Base-by-base conservation (phyloP, 2,797 vertebrate species). In the Esox lucius region DNA sequence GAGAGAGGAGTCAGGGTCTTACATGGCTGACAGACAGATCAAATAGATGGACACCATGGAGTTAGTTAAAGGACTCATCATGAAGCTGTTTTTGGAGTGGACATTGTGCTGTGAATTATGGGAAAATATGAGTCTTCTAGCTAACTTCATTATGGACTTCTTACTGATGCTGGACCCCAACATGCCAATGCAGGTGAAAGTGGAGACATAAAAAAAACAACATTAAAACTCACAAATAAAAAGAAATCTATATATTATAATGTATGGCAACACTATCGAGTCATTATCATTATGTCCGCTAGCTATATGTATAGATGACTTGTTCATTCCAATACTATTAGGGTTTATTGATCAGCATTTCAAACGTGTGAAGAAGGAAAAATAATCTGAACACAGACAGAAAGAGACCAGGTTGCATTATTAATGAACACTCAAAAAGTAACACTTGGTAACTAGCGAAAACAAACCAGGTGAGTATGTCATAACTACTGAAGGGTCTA, bases 171-270 rank as follows among this genome's bases (percentile, higher is more conserved):
- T 31, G 28, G 28, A 39, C 0, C 4, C 35, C 35, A 8, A 39
- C 2, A 39, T 2, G 7, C 83, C 83, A 84, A 83, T 78, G 81
- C 75, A 39, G 35, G 35, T 39, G 35, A 80, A 82, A 85, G 83
- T 78, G 82, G 83, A 86, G 77, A 82, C 79, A 83, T 87, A 42
- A 78, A 59, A 59, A 85, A 86, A 88, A 71, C 53, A 81, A 5
- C 7, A 85, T 83, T 81, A 81, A 48, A 84, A 84, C 78, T 81
- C 70, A 78, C 78, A 73, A 70, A 82, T 80, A 78, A 78, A 82
- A 85, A 81, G 70, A 74, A 78, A 33, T 66, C 67, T 31, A 75
- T 70, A 59, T 72, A 83, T 59, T 13, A 56, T 31, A 46, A 68
- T 46, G 31, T 31, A 28, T 71, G 72, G 82, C 74, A 24, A 8